Percentiles rank a stretch among this genome's conserved stretches.
Conservation (phyloP, 2,113 vertebrate genomes). For the Campylomormyrus numenius region DNA sequence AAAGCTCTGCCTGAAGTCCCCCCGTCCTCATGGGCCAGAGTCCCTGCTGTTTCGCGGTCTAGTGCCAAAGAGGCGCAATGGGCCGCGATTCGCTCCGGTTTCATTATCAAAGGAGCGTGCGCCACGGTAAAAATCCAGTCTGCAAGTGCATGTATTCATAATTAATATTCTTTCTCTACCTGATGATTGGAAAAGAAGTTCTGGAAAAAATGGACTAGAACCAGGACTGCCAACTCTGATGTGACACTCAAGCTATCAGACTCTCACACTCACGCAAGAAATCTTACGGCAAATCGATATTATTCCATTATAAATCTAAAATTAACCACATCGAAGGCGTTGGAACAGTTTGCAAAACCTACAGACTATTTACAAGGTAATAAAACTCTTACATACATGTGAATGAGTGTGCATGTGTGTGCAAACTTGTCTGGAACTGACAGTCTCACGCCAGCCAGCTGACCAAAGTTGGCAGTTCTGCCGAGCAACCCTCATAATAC, state of each 20-base stretch:
- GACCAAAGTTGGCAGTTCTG: background rate
- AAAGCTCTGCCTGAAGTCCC: background rate
- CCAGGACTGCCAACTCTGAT: background rate
- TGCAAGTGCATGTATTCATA: background rate
- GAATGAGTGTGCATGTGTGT: background rate
- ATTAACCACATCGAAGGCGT: background rate
- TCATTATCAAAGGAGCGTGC: background rate
- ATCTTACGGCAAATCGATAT: background rate
- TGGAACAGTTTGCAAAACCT: background rate
- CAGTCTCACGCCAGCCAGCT: background rate
- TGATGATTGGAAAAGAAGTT: background rate
- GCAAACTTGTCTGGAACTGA: background rate
- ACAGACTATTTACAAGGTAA: background rate
- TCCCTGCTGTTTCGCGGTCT: background rate
- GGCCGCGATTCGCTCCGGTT: background rate
- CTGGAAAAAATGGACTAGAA: background rate
- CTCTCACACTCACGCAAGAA: background rate
- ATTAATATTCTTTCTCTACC: background rate
- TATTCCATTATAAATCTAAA: background rate
- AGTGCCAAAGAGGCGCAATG: background rate
- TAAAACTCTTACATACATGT: background rate
- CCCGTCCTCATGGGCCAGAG: background rate
- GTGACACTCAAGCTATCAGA: no score
- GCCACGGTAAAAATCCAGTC: background rate
- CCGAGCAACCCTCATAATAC: background rate